Percentiles rank a stretch among this genome's conserved stretches.
phyloP scores from a whole-genome alignment of 2,888 invertebrate genomes.

The Exephanes ischioxanthus region DNA sequence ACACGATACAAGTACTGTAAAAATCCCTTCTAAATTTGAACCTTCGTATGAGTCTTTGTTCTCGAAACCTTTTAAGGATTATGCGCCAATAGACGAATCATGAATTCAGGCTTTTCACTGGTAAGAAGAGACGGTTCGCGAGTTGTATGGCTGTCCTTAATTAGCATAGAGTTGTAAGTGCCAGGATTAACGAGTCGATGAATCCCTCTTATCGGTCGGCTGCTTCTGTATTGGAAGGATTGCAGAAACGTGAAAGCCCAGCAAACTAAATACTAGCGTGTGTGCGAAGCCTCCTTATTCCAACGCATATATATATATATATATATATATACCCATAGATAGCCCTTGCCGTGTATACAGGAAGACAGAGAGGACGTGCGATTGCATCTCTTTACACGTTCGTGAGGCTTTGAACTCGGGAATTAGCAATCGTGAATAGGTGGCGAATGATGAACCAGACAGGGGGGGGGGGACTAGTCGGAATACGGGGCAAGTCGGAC shows the following conservation, averaged over 20 bases:
- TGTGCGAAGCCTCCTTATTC: constrained; percentile 26
- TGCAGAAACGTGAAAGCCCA: constrained; percentile 21
- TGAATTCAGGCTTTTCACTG: neutral
- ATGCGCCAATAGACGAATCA: neutral
- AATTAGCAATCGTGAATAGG: constrained; percentile 55
- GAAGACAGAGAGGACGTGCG: neutral
- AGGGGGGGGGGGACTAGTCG: no score
- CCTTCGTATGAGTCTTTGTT: neutral
- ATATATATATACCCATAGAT: neutral
- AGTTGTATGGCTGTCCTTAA: constrained; percentile 9
- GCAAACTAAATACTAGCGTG: neutral
- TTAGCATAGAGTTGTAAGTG: constrained; percentile 17
- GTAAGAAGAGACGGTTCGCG: neutral
- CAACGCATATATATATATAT: neutral
- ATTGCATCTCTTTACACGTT: neutral
- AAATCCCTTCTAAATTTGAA: neutral
- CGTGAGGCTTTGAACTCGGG: constrained; percentile 32
- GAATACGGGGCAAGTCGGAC: no score
- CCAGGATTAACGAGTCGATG: constrained; percentile 24
- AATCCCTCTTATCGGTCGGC: constrained; percentile 22
- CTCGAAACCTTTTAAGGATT: neutral
- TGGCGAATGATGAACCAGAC: constrained; percentile 29
- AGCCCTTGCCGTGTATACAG: no score
- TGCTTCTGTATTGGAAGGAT: constrained; percentile 16
- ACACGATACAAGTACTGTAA: neutral